Evolutionary conservation across 2,113 vertebrate species (phyloP).

Genomic region (Periophthalmodon schlosseri): DNA sequence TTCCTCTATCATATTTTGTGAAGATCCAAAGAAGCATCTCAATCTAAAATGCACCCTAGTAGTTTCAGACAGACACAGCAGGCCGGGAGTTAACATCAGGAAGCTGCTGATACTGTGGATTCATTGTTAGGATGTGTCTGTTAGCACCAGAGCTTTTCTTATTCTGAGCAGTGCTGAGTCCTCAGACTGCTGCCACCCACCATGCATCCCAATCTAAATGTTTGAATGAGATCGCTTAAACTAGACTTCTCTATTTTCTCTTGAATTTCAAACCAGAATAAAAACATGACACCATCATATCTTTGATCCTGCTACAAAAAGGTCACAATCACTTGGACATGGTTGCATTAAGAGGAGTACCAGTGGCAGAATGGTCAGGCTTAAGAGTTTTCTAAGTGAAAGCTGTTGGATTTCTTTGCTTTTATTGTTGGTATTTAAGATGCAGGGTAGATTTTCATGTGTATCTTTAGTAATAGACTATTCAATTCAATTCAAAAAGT

Average conservation of each 20-base stretch:
- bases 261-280: neutral
- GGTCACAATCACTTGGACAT: neutral
- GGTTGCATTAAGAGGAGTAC: no score
- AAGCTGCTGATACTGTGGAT: constrained; percentile 28
- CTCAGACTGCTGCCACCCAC: constrained; percentile 24
- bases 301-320: neutral
- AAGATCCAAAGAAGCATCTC: neutral
- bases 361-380: no score
- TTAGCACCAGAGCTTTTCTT: neutral
- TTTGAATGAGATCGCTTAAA: constrained; percentile 1
- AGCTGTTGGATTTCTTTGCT: no score
- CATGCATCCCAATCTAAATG: constrained; percentile 43
- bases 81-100: constrained; percentile 16
- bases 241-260: neutral
- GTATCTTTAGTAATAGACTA: no score
- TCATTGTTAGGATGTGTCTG: constrained; percentile 14
- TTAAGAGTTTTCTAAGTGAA: no score
- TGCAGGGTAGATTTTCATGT: neutral
- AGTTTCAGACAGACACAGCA: constrained; percentile 10
- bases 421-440: neutral
- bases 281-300: neutral
- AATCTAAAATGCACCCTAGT: neutral
- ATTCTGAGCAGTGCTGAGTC: constrained; percentile 7
- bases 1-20: neutral
- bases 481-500: no score